Conservation (phyloP, 2,113 vertebrate species). For the Eptesicus fuscus region DNA sequence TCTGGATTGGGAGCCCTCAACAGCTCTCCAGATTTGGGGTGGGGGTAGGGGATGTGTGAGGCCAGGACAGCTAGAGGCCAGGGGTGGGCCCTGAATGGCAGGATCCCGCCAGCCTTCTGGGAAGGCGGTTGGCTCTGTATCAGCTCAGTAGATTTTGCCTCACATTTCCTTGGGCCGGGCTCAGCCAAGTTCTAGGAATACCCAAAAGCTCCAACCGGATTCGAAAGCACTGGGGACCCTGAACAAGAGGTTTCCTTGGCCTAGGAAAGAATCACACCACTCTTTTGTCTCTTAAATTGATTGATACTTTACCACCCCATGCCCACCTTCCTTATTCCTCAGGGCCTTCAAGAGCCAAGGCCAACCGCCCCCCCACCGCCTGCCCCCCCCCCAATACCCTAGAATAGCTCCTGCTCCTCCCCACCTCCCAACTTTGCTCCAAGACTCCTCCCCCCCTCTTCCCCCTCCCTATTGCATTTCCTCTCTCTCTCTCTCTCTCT, state of each 20-base stretch:
- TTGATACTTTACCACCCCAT: not conserved
- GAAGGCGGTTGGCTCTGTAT: not conserved
- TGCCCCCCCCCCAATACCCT: not conserved
- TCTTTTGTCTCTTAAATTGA: not conserved
- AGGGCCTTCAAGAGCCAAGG: not conserved
- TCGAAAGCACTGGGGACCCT: not conserved
- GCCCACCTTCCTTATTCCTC: not conserved
- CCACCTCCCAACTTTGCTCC: not conserved
- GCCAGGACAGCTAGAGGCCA: not conserved
- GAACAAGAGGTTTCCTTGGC: not conserved
- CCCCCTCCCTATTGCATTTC: not conserved
- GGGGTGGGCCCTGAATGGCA: not conserved
- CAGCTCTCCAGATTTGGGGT: not conserved
- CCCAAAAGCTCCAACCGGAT: not conserved
- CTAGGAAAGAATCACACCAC: not conserved
- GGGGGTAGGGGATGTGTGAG: not conserved
- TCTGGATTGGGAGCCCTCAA: conserved; percentile 43
- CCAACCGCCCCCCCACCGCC: accelerated
- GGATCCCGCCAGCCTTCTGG: not conserved
- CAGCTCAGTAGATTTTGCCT: not conserved
- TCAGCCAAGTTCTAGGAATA: conserved; percentile 38
- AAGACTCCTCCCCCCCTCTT: conserved; percentile 22
- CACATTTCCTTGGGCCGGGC: not conserved
- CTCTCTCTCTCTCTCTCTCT: not conserved
- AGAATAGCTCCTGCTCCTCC: not conserved